A percentile compares a stretch with the other conserved stretches of the same genome.
These are phyloP conservation scores for Cassiopea xamachana DNA, from an alignment of 30 jellyfish, hydroid and myxozoan species.

Conservation along the genomic window DNA sequence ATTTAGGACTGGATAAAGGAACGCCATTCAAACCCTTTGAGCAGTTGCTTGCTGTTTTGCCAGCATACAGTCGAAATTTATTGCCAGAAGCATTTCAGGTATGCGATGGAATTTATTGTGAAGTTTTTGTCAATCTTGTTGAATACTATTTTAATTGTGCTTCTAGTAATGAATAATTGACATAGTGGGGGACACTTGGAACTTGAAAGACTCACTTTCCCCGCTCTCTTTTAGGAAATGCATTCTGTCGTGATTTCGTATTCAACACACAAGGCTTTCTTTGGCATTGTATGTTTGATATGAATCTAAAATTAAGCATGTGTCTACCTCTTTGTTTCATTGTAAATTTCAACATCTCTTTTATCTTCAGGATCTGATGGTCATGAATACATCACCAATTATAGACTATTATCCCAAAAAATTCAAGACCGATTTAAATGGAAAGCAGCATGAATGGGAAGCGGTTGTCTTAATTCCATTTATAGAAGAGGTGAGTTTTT, in stretches of 20 bases:
- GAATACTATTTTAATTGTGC: too few relatives aligned
- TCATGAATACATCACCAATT: slow-evolving; percentile 84
- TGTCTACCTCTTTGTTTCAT: too few relatives aligned
- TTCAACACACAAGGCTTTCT: too few relatives aligned
- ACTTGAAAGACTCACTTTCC: too few relatives aligned
- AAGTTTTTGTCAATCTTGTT: too few relatives aligned
- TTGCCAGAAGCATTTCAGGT: slow-evolving; percentile 95
- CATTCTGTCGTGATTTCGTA: too few relatives aligned
- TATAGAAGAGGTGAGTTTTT: slow-evolving; percentile 83
- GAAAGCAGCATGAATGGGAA: slow-evolving; percentile 97
- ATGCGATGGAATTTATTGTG: background rate
- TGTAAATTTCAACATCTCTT: background rate
- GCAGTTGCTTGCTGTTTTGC: slow-evolving; percentile 95
- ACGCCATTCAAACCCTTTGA: slow-evolving; percentile 95
- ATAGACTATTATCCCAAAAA: slow-evolving; percentile 89
- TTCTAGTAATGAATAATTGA: too few relatives aligned
- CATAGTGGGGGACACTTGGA: too few relatives aligned
- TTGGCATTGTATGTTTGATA: too few relatives aligned
- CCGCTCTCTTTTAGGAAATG: too few relatives aligned
- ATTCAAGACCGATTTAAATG: slow-evolving; percentile 91
- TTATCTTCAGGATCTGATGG: slow-evolving; percentile 77
- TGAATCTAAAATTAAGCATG: too few relatives aligned
- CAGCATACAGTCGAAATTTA: slow-evolving; percentile 86
- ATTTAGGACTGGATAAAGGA: slow-evolving; percentile 69
- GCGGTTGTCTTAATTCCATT: slow-evolving; percentile 97